Evolutionary conservation across 2,888 invertebrate species (phyloP).

Genomic region (Ferrisia virgata): DNA sequence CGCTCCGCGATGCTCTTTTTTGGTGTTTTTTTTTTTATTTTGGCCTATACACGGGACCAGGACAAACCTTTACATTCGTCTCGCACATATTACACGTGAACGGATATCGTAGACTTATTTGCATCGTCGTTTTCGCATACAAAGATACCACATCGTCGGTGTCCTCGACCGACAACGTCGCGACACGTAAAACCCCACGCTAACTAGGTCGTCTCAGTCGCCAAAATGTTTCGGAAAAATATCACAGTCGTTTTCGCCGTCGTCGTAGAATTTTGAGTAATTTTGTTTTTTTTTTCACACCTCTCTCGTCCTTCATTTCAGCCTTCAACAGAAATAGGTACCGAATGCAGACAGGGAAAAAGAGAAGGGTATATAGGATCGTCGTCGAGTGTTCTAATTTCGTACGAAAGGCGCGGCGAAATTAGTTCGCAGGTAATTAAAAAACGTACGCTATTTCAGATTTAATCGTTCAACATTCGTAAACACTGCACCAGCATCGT

Average conservation of each 20-base stretch:
- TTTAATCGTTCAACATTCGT: conserved; percentile 23
- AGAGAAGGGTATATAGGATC: too few species aligned
- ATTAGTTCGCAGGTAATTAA: conserved; percentile 30
- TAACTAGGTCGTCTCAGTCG: background rate
- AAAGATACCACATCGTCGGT: background rate
- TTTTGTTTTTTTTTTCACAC: background rate
- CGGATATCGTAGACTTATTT: background rate
- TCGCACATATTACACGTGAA: too few species aligned
- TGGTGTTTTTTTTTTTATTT: too few species aligned
- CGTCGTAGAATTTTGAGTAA: background rate
- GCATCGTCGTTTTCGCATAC: background rate
- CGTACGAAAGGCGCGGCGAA: background rate
- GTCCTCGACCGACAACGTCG: background rate
- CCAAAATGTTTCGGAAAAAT: background rate
- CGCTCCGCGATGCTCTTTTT: too few species aligned
- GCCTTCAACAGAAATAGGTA: too few species aligned
- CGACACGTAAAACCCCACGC: background rate
- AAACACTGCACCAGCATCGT: background rate
- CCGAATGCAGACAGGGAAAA: too few species aligned
- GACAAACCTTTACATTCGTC: too few species aligned
- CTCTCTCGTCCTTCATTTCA: background rate
- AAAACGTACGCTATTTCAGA: conserved; percentile 25
- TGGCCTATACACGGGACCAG: too few species aligned
- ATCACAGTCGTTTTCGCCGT: background rate
- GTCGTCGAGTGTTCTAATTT: background rate